A percentile compares a stretch with the other conserved stretches of the same genome.
phyloP scores from a whole-genome alignment of 2,113 vertebrate genomes.

The Gymnocephalus cernua region DNA sequence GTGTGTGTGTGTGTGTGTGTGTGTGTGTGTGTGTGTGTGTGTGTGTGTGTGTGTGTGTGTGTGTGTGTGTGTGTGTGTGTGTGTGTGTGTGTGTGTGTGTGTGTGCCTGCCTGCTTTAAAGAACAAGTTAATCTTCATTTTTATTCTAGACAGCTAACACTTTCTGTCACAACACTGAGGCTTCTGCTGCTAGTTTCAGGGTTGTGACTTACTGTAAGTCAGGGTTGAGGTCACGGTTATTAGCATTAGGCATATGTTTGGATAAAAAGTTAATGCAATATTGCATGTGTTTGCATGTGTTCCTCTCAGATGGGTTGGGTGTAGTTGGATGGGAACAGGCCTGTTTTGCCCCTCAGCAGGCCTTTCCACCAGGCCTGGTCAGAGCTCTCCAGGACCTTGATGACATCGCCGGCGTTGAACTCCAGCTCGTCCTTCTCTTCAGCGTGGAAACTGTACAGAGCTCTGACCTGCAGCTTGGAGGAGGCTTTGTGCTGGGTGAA shows the following conservation, averaged over 20 bases:
- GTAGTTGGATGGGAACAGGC: slow-evolving; percentile 91
- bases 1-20: background rate
- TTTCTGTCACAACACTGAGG: background rate
- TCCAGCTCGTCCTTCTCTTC: slow-evolving; percentile 88
- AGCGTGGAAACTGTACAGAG: slow-evolving; percentile 87
- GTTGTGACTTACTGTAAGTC: background rate
- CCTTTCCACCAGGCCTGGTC: slow-evolving; percentile 90
- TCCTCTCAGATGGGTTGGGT: slow-evolving; percentile 77
- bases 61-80: background rate
- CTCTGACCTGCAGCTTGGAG: slow-evolving; percentile 80
- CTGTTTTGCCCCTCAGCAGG: slow-evolving; percentile 81
- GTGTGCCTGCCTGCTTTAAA: too few species aligned
- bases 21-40: too few species aligned
- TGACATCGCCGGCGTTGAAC: slow-evolving; percentile 86
- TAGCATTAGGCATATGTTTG: too few species aligned
- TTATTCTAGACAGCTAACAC: too few species aligned
- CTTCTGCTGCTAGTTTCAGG: background rate
- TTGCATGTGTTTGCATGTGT: background rate
- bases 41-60: background rate
- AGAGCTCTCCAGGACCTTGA: slow-evolving; percentile 88
- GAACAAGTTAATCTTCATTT: background rate
- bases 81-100: too few species aligned
- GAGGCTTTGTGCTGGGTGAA: slow-evolving; percentile 12
- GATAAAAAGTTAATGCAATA: too few species aligned
- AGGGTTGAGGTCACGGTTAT: too few species aligned